Conservation (phyloP, 2,888 invertebrate species). For the Geophilus truncorum region DNA sequence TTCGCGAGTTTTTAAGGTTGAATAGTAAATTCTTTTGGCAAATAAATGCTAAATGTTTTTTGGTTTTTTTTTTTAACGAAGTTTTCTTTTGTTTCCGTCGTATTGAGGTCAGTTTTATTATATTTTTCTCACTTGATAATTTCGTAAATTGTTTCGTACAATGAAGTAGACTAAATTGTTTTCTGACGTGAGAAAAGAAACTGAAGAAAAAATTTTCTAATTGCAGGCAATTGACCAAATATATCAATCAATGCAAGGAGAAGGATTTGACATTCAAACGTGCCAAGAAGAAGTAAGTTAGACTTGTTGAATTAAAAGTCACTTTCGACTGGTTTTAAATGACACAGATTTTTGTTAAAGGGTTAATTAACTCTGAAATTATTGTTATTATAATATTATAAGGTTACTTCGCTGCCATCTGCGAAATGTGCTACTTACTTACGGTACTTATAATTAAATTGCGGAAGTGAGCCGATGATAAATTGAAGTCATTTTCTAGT, state of each 20-base stretch:
- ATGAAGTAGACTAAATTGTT: neutral
- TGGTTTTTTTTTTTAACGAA: neutral
- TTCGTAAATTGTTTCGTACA: neutral
- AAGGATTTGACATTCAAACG: neutral
- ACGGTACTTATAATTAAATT: neutral
- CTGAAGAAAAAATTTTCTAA: no score
- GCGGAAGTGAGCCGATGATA: neutral
- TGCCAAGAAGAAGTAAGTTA: slow-evolving; percentile 27
- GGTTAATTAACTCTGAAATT: neutral
- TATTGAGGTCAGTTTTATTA: neutral
- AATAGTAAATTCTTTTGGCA: no score
- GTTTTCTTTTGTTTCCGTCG: neutral
- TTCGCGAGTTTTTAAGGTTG: neutral
- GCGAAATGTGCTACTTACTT: neutral
- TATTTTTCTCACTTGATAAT: neutral
- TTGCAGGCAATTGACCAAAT: slow-evolving; percentile 40
- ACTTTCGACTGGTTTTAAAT: neutral
- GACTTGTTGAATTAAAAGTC: neutral
- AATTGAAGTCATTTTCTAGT: neutral
- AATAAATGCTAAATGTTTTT: neutral
- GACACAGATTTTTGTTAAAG: neutral
- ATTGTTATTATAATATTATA: neutral
- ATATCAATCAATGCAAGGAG: slow-evolving; percentile 40
- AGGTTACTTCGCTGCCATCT: neutral
- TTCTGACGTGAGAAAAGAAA: no score